Conservation (phyloP, 1,140 invertebrate genomes). For the Aphaenogaster ashmeadi region DNA sequence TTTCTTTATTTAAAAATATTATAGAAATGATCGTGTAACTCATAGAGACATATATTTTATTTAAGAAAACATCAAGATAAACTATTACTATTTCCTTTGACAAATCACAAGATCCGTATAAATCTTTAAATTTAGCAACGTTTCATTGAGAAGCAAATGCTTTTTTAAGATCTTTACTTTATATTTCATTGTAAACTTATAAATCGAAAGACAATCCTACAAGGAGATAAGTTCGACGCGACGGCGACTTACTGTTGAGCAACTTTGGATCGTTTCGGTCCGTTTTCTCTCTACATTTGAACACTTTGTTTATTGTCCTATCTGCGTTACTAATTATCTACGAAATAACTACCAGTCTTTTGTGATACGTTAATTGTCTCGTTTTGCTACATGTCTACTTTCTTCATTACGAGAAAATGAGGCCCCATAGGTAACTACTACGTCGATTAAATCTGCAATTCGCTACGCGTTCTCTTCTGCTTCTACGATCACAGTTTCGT, state of each 20-base stretch:
- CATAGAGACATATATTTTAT: neutral
- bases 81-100: neutral
- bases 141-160: neutral
- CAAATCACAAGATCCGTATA: neutral
- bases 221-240: slow-evolving; percentile 49
- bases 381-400: slow-evolving; percentile 67
- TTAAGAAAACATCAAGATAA: neutral
- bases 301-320: slow-evolving; percentile 83
- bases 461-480: slow-evolving; percentile 67
- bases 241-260: slow-evolving; percentile 54
- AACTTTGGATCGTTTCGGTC: slow-evolving; percentile 55
- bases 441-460: slow-evolving; percentile 67
- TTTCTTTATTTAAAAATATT: slow-evolving; percentile 21
- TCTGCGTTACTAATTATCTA: slow-evolving; percentile 78
- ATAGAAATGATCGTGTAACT: neutral
- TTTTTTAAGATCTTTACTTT: neutral
- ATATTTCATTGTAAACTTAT: neutral
- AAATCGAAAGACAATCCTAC: slow-evolving; percentile 27
- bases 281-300: slow-evolving; percentile 72
- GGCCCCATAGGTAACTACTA: slow-evolving; percentile 83
- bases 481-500: slow-evolving; percentile 86
- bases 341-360: slow-evolving; percentile 85
- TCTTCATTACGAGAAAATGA: slow-evolving; percentile 81
- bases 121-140: neutral
- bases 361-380: slow-evolving; percentile 69